phyloP scores from a whole-genome alignment of 2,797 vertebrate species.

The Channa striata region DNA sequence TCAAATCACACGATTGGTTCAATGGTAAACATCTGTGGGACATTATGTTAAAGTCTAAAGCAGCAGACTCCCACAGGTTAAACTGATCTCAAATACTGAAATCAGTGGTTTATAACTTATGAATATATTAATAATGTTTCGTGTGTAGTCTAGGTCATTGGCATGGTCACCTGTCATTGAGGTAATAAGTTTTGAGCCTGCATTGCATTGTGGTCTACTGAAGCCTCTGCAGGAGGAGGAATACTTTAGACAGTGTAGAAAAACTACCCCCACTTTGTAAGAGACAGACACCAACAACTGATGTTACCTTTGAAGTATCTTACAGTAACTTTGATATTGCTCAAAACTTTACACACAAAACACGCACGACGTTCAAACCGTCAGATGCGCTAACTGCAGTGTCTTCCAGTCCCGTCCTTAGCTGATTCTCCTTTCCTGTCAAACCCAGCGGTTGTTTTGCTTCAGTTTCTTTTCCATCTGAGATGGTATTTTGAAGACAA shows the following conservation, averaged over 20 bases:
- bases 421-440: slow-evolving; percentile 2
- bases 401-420: not conserved
- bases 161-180: not conserved
- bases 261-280: slow-evolving; percentile 6
- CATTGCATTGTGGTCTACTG: not conserved
- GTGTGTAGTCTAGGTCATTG: not conserved
- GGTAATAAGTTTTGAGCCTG: slow-evolving; percentile 4
- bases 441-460: not conserved
- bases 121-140: not conserved
- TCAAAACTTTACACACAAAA: not conserved
- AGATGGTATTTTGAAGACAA: not conserved
- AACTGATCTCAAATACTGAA: not conserved
- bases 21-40: too few relatives aligned
- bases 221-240: not conserved
- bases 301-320: slow-evolving; percentile 20
- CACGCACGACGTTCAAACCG: not conserved
- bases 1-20: too few relatives aligned
- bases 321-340: slow-evolving; percentile 2
- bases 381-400: not conserved
- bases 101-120: not conserved
- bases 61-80: too few relatives aligned
- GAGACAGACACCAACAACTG: slow-evolving; percentile 3
- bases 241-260: slow-evolving; percentile 8
- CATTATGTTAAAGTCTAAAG: too few relatives aligned
- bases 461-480: not conserved